Base-by-base conservation (phyloP, 2,888 invertebrate species). In the Idaea biselata region DNA sequence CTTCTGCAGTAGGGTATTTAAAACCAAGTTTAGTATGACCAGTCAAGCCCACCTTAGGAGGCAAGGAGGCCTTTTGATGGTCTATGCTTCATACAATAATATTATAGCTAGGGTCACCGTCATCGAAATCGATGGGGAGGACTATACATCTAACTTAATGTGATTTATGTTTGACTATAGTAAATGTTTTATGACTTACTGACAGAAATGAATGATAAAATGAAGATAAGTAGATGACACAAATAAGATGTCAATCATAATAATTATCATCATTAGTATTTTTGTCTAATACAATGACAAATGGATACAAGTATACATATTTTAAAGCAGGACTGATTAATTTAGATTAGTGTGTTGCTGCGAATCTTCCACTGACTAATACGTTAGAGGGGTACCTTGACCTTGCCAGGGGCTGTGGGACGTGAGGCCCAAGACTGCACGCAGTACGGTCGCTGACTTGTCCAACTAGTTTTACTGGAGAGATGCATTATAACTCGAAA, bases 371-470 rank as follows among this genome's bases (percentile, higher is more conserved):
- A 73, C 71, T 76, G 74, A 71, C 70, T 64, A 68, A 72, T 77
- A 57, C 62, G 44, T 44, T 44, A 63, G 81, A 77, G 82, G 82
- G 78, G 78, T 82, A 75, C 76, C 78, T 84, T 90, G 90, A 89
- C 91, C 91, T 91, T 91, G 89, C 76, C 78, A 76, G 84, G 86
- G 81, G 78, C 69, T 69, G 72, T 70, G 82, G 80, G 83, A 79
- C 71, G 70, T 58, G 63, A 60, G 69, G 73, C 75, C 71, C 67
- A 69, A 69, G 71, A 77, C 75, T 76, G 77, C 77, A 80, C 74
- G 75, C 76, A 73, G 73, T 66, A 69, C 88, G 88, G 88, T 88
- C 87, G 84, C 81, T 84, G 87, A 89, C 91, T 85, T 74, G 81
- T 70, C 74, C 66, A 75, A 86, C 88, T 77, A 81, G 86, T 87